These are phyloP conservation scores for Eucidaris tribuloides DNA, from an alignment of 35 echinoderm and acorn worm genomes.

Conservation along the genomic window DNA sequence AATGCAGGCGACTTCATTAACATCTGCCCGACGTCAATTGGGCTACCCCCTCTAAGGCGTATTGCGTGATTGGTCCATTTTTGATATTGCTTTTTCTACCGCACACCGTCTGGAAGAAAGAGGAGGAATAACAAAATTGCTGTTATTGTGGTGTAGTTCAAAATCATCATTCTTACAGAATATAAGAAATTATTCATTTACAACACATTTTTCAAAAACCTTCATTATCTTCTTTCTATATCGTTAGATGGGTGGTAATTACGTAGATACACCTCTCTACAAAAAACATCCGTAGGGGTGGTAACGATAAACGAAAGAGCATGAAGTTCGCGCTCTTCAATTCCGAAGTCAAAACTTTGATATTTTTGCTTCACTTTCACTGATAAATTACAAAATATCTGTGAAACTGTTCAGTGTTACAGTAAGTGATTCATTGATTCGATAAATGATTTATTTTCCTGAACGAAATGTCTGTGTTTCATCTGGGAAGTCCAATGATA, in stretches of 20 bases:
- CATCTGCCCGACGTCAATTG: slow-evolving; percentile 29
- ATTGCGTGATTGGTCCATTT: slow-evolving; percentile 17
- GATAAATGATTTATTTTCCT: no score
- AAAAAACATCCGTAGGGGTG: background rate
- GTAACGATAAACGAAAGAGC: background rate
- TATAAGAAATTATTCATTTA: background rate
- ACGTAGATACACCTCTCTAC: background rate
- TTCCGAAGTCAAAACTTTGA: background rate
- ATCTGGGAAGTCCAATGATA: no score
- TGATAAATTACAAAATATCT: background rate
- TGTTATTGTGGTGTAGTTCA: background rate
- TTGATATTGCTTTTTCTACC: background rate
- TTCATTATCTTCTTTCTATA: background rate
- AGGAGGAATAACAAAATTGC: no score
- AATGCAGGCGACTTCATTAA: slow-evolving; percentile 40
- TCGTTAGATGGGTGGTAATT: background rate
- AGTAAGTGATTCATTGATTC: background rate
- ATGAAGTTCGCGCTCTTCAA: slow-evolving; percentile 4
- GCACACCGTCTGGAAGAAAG: background rate
- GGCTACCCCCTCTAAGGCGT: slow-evolving; percentile 9
- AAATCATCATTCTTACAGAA: background rate
- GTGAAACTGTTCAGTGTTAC: background rate
- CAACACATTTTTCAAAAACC: background rate
- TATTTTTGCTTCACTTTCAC: background rate
- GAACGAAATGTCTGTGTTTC: no score